phyloP scores from a whole-genome alignment of 2,113 vertebrate species.

The Lamprotornis superbus region DNA sequence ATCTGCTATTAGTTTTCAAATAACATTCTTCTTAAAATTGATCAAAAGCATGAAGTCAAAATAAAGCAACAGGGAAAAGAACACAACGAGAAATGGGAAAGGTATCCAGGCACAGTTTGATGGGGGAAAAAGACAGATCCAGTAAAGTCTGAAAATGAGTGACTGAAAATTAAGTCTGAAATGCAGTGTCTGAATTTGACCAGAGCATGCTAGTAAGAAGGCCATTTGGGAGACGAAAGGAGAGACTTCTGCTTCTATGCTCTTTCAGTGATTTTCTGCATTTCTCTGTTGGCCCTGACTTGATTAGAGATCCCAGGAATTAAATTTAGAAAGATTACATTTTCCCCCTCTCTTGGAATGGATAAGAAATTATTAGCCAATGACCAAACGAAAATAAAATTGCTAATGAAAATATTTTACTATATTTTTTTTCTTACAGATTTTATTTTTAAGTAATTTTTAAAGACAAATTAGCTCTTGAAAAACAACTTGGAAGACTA shows the following conservation, averaged over 20 bases:
- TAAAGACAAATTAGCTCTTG: not conserved
- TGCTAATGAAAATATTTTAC: not conserved
- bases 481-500: not conserved
- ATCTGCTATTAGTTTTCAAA: not conserved
- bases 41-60: not conserved
- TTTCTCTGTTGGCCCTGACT: not conserved
- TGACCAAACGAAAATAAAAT: not conserved
- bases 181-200: rapidly evolving
- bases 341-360: not conserved
- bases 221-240: not conserved
- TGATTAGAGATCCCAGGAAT: not conserved
- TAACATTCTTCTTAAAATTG: not conserved
- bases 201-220: not conserved
- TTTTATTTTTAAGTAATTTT: not conserved
- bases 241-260: not conserved
- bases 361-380: not conserved
- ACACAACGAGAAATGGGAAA: not conserved
- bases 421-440: not conserved
- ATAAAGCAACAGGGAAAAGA: not conserved
- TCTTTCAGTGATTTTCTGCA: not conserved
- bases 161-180: not conserved
- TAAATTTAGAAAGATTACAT: not conserved
- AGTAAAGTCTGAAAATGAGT: not conserved
- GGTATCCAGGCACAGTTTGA: not conserved
- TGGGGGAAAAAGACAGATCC: not conserved